Percentiles rank a stretch among this genome's conserved stretches.
Conservation (phyloP, 1,140 invertebrate species). For the Pygmarrhopalites habei region DNA sequence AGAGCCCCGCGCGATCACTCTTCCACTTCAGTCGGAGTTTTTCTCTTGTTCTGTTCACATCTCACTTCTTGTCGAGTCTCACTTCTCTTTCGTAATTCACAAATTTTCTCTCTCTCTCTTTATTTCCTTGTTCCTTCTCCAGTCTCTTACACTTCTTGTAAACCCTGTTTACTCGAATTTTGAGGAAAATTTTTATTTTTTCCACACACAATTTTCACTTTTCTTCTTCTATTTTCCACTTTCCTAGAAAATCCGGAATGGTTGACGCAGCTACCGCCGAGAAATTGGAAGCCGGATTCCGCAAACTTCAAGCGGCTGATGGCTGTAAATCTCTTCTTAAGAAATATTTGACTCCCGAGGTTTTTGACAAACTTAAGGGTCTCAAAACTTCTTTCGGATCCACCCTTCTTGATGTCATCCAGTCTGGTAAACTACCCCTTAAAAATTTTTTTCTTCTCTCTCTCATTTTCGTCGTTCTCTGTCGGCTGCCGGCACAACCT, state of each 20-base stretch:
- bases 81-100: background rate
- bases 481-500: background rate
- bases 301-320: conserved; percentile 69
- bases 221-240: background rate
- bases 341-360: conserved; percentile 55
- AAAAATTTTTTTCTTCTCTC: no score
- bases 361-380: conserved; percentile 82
- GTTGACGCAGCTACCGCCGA: conserved; percentile 78
- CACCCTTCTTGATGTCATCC: conserved; percentile 81
- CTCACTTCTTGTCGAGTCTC: background rate
- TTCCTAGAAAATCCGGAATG: conserved; percentile 52
- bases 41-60: conserved; percentile 12
- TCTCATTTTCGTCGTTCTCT: background rate
- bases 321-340: conserved; percentile 91
- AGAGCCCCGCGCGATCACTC: background rate
- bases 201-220: background rate
- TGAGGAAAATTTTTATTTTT: background rate
- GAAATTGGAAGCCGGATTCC: conserved; percentile 81
- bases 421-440: conserved; percentile 65
- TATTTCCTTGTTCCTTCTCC: background rate
- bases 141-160: background rate
- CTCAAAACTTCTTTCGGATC: conserved; percentile 87
- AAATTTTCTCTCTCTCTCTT: background rate
- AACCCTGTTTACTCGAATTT: background rate
- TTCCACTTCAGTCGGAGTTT: conserved; percentile 11